phyloP scores from a whole-genome alignment of 2,888 invertebrate genomes.

The Agrochola circellaris region DNA sequence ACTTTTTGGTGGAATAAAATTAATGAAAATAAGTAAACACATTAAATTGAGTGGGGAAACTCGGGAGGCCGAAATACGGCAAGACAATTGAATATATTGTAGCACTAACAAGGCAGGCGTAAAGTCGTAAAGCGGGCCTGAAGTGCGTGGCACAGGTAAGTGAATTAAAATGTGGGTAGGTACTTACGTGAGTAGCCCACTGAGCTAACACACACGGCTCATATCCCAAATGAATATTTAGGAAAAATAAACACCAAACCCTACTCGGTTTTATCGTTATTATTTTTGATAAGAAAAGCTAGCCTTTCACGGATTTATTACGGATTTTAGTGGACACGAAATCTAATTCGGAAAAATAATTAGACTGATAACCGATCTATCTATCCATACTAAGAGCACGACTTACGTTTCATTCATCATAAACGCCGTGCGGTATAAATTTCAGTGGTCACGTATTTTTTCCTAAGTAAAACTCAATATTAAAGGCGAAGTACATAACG shows the following conservation, averaged over 20 bases:
- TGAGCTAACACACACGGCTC: conserved; percentile 44
- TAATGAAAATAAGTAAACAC: conserved; percentile 71
- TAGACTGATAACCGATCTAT: neutral
- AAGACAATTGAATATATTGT: conserved; percentile 74
- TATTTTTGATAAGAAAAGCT: neutral
- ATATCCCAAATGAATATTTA: conserved; percentile 43
- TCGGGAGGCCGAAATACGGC: conserved; percentile 58
- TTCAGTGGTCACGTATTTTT: conserved; percentile 50
- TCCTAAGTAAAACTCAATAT: conserved; percentile 51
- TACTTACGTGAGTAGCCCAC: conserved; percentile 49
- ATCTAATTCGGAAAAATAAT: neutral
- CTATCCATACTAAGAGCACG: neutral
- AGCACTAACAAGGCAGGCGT: conserved; percentile 70
- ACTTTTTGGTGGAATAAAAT: conserved; percentile 65
- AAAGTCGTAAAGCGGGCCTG: conserved; percentile 73
- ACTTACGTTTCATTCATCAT: conserved; percentile 40
- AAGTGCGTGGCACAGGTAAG: conserved; percentile 71
- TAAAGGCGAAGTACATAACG: conserved; percentile 42
- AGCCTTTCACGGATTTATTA: neutral
- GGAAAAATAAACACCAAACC: conserved; percentile 5
- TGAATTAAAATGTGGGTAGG: conserved; percentile 72
- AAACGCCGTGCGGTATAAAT: conserved; percentile 23
- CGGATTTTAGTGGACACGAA: neutral
- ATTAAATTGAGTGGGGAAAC: conserved; percentile 70
- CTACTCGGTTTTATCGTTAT: neutral